Evolutionary conservation across 2,113 vertebrate genomes (phyloP).

Genomic region (Oceanodroma tethys): DNA sequence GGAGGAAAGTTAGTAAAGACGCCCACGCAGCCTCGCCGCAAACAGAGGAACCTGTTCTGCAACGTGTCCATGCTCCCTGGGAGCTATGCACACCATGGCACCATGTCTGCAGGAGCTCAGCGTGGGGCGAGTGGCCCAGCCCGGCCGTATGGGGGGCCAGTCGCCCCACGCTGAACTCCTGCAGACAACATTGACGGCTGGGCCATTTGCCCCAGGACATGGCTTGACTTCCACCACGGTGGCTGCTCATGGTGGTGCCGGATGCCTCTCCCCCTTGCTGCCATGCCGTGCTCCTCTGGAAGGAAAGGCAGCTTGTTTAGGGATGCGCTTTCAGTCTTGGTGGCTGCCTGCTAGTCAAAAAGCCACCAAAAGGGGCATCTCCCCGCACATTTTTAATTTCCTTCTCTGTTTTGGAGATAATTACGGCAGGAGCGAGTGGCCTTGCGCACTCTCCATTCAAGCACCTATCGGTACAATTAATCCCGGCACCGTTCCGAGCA

Average conservation of each 20-base stretch:
- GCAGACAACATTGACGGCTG: not conserved
- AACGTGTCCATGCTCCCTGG: not conserved
- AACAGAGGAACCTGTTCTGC: slow-evolving; percentile 54
- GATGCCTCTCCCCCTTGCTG: not conserved
- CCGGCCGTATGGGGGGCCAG: not conserved
- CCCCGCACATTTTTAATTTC: slow-evolving; percentile 24
- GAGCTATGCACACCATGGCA: not conserved
- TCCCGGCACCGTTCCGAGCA: slow-evolving; percentile 53
- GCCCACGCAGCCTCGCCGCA: not conserved
- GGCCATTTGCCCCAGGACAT: not conserved
- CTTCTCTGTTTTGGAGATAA: slow-evolving; percentile 1
- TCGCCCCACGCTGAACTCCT: rapidly evolving
- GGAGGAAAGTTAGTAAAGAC: slow-evolving; percentile 50
- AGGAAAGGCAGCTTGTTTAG: not conserved
- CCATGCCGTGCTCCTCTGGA: not conserved
- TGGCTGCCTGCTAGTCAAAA: not conserved
- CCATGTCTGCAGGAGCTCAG: not conserved
- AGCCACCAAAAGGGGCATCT: slow-evolving; percentile 13
- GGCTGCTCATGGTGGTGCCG: rapidly evolving
- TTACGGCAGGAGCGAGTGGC: slow-evolving; percentile 10
- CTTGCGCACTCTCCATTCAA: slow-evolving; percentile 50
- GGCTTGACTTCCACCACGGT: not conserved
- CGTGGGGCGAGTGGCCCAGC: rapidly evolving
- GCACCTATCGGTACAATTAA: slow-evolving; percentile 74
- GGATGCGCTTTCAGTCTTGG: not conserved